Conservation (phyloP, 2,888 invertebrate genomes). For the Dolichopus griseipennis region DNA sequence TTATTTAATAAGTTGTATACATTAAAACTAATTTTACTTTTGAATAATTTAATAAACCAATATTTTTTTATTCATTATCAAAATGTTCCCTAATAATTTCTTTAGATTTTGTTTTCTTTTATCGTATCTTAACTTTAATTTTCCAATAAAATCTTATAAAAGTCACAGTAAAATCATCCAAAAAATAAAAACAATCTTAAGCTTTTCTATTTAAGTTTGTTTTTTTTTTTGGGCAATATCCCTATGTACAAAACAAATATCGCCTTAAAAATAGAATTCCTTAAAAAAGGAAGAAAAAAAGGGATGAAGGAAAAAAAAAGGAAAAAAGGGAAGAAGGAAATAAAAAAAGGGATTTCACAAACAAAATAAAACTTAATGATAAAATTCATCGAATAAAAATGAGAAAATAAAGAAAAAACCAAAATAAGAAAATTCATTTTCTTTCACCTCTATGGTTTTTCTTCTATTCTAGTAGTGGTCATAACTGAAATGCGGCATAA, state of each 20-base stretch:
- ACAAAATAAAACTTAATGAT: neutral
- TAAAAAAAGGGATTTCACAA: neutral
- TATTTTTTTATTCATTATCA: too few relatives aligned
- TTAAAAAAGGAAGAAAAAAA: neutral
- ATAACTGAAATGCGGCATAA: neutral
- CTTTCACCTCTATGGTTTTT: too few relatives aligned
- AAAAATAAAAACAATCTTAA: neutral
- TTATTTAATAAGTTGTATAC: too few relatives aligned
- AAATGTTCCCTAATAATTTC: too few relatives aligned
- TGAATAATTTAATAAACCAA: too few relatives aligned
- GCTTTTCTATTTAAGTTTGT: too few relatives aligned
- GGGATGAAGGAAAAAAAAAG: neutral
- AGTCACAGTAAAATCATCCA: neutral
- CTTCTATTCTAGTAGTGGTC: neutral
- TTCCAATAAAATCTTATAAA: neutral
- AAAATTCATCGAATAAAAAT: neutral
- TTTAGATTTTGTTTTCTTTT: too few relatives aligned
- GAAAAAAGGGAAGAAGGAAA: neutral
- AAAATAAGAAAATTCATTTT: too few relatives aligned
- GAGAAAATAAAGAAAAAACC: too few relatives aligned
- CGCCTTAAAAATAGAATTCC: too few relatives aligned
- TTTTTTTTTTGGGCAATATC: neutral
- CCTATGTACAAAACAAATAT: too few relatives aligned
- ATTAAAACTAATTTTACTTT: too few relatives aligned
- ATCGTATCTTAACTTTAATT: neutral